Evolutionary conservation across 2,888 invertebrate genomes (phyloP), one percentile per base, ranked within the genome.

Genomic region (Pseudoips prasinana): DNA sequence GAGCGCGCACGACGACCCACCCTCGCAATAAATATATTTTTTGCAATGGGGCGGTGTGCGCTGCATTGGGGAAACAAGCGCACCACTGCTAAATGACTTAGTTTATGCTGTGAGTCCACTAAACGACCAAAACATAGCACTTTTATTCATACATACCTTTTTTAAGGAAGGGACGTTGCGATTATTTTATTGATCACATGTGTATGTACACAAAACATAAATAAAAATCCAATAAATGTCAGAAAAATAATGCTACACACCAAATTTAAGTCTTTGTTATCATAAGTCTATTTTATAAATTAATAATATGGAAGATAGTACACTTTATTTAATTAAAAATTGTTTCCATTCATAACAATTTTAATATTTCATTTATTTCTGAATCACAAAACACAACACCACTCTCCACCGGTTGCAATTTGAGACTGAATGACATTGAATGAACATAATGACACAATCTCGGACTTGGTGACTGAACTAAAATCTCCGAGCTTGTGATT

Each of bases 141-240:
- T 78, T 75, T 81, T 58, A 79, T 75, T 82, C 64, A 83, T 73
- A 83, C 85, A 63, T 83, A 87, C 87, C 83, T 62, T 58, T 65
- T 64, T 52, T 58, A 68, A 59, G 22, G 60, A 64, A 63, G 57
- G 65, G 68, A 66, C 60, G 60, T 57, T 43, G 54, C 45, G 51
- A 61, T 47, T 58, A 59, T 58, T 58, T 54, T 84, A 86, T 85
- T 63, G 83, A 83, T 86, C 85, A 85, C 83, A 81, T 78, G 76
- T 76, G 67, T 68, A 71, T 76, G 67, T 72, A 73, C 73, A 75
- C 71, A 73, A 77, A 73, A 49, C 59, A 48, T 59, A 45, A 47
- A 61, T 50, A 50, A 54, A 55, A 63, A 57, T 35, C 29, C 44
- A 47, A 61, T 50, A 50, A 54, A 55, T 62, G 56, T 35, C 29